Evolutionary conservation across 2,797 vertebrate species (phyloP).

Genomic region (Betta splendens): DNA sequence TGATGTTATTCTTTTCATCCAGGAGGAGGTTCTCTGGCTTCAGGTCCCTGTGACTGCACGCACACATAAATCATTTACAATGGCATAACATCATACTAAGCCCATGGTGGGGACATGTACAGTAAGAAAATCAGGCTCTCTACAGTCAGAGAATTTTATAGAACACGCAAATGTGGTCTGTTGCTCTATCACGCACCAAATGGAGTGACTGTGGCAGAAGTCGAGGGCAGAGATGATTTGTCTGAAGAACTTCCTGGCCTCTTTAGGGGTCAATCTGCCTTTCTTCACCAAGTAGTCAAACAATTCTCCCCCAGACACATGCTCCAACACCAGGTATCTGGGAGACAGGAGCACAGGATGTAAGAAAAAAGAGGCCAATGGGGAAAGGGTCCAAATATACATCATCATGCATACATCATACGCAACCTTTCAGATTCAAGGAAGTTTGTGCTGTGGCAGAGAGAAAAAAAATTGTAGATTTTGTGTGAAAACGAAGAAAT

Average conservation of each 20-base stretch:
- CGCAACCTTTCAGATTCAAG: slow-evolving; percentile 24
- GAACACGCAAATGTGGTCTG: not conserved
- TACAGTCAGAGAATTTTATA: not conserved
- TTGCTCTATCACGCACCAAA: slow-evolving; percentile 80
- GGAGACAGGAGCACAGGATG: slow-evolving; percentile 1
- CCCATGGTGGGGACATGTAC: too few species aligned
- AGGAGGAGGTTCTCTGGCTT: slow-evolving; percentile 93
- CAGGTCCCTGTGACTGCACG: slow-evolving; percentile 88
- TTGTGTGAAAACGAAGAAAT: slow-evolving; percentile 53
- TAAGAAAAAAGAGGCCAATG: not conserved
- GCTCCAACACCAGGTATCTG: slow-evolving; percentile 92
- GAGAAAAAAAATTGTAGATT: slow-evolving; percentile 17
- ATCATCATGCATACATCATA: not conserved
- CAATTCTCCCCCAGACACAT: slow-evolving; percentile 91
- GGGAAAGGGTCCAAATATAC: not conserved
- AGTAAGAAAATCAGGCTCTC: too few species aligned
- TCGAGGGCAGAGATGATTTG: slow-evolving; percentile 93
- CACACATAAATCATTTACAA: slow-evolving; percentile 21
- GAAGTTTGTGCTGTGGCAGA: slow-evolving; percentile 26
- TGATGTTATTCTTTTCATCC: slow-evolving; percentile 94
- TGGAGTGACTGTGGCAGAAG: slow-evolving; percentile 93
- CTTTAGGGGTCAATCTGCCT: slow-evolving; percentile 90
- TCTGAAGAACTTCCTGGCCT: slow-evolving; percentile 92
- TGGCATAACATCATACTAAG: too few species aligned
- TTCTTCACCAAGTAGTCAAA: slow-evolving; percentile 95